Conservation (phyloP, 1,140 invertebrate genomes). For the Capitella teleta region DNA sequence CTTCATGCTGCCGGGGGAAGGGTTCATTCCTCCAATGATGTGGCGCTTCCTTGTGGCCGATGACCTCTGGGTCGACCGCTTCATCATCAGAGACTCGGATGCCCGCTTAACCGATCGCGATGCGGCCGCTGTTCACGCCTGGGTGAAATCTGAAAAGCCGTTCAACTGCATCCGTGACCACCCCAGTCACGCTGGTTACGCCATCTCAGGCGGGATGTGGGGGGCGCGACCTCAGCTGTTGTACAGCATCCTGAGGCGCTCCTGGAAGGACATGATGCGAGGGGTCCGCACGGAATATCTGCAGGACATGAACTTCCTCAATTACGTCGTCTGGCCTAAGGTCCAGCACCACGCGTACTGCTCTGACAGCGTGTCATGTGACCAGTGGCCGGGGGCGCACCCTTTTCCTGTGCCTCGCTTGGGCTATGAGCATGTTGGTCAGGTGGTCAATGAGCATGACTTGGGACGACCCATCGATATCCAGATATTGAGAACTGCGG, state of each 20-base stretch:
- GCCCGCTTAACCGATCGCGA: slow-evolving; percentile 12
- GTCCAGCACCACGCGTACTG: slow-evolving; percentile 12
- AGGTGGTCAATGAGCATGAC: slow-evolving; percentile 10
- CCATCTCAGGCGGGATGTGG: slow-evolving; percentile 13
- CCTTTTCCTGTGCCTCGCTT: slow-evolving; percentile 12
- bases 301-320: slow-evolving; percentile 13
- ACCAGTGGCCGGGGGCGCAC: slow-evolving; percentile 8
- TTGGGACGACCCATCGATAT: slow-evolving; percentile 10
- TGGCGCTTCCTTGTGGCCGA: slow-evolving; percentile 14
- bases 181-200: slow-evolving; percentile 12
- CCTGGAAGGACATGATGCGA: slow-evolving; percentile 12
- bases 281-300: slow-evolving; percentile 5
- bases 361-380: slow-evolving; percentile 13
- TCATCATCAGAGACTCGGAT: slow-evolving; percentile 11
- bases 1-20: slow-evolving; percentile 8
- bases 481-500: slow-evolving; percentile 5
- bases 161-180: slow-evolving; percentile 14
- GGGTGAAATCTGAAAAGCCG: slow-evolving; percentile 12
- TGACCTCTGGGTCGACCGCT: slow-evolving; percentile 12
- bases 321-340: slow-evolving; percentile 10
- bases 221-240: slow-evolving; percentile 7
- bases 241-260: slow-evolving; percentile 8
- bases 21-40: slow-evolving; percentile 14
- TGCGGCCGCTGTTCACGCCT: slow-evolving; percentile 4
- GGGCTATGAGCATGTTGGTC: slow-evolving; percentile 12